A percentile compares a stretch with the other conserved stretches of the same genome.
Conservation (phyloP, 2,797 vertebrate genomes). For the Rhodeus uyekii region DNA sequence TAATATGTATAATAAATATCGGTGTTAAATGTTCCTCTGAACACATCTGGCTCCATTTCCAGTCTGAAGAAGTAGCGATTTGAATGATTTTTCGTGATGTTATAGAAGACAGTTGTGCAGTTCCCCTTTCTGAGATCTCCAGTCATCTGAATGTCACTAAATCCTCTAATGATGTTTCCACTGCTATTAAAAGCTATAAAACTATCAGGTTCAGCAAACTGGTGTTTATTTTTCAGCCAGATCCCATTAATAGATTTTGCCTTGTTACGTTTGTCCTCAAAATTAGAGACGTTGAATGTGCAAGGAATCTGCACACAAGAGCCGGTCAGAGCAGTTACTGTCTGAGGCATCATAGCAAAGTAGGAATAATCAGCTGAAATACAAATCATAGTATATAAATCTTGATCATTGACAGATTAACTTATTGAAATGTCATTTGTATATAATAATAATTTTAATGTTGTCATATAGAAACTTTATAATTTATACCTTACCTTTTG, state of each 20-base stretch:
- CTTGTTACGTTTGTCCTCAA: rapidly evolving
- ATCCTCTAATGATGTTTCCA: rapidly evolving
- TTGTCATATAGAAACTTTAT: too few species aligned
- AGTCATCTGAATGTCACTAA: slow-evolving; percentile 45
- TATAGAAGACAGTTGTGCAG: slow-evolving; percentile 66
- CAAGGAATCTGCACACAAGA: slow-evolving; percentile 68
- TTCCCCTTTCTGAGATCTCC: slow-evolving; percentile 58
- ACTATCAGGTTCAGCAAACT: too few species aligned
- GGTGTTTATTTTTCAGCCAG: slow-evolving; percentile 60
- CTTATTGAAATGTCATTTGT: too few species aligned
- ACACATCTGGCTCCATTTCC: not conserved
- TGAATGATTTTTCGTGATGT: slow-evolving; percentile 5
- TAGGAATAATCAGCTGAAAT: too few species aligned
- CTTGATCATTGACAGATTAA: too few species aligned
- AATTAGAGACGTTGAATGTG: not conserved
- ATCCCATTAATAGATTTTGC: rapidly evolving
- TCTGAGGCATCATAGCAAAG: too few species aligned
- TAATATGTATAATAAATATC: too few species aligned
- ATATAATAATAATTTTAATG: too few species aligned
- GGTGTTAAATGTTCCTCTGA: not conserved
- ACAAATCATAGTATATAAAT: too few species aligned
- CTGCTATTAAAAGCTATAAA: slow-evolving; percentile 58
- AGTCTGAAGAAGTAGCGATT: slow-evolving; percentile 63
- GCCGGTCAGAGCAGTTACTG: slow-evolving; percentile 59
- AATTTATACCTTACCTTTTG: too few species aligned